Evolutionary conservation across 2,797 vertebrate genomes (phyloP), one percentile per base, ranked within the genome.

Genomic region (Phrynocephalus vlangalii): DNA sequence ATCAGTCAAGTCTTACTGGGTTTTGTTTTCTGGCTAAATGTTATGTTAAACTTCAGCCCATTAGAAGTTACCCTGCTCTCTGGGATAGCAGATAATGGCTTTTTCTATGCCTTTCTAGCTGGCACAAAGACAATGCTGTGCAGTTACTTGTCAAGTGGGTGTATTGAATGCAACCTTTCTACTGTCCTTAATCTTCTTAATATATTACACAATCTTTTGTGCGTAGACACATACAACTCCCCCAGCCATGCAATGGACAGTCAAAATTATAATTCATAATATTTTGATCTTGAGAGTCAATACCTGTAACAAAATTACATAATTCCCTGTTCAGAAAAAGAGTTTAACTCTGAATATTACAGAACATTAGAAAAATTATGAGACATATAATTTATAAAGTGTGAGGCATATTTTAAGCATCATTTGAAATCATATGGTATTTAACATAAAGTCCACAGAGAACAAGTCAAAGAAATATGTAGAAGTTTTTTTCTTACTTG

Each of bases 401-500:
- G 33, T 13, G 20, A 24, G 73, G 22, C 73, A 48, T 22, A 56
- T 38, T 77, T 77, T 68, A 82, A 82, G 28, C 2, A 70, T 56
- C 13, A n/a, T 52, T 83, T 68, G 48, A 56, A 76, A 26, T 13
- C 4, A 18, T 75, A 67, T 18, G 76, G 70, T 44, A 88, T 16
- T 80, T 84, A 44, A 67, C 44, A 52, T 26, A 73, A 63, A 79
- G 52, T 52, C 72, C 33, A 30, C 6, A 60, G 6, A 79, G 77
- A 79, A 66, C 20, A 80, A 78, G 26, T 60, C 80, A 87, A 48
- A 84, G 76, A 80, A 85, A 75, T 22, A 70, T 10, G n/a, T 33
- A 33, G 44, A 87, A 11, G 48, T 52, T 86, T 83, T 77, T 75
- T 67, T 28, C 87, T 88, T 88, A 88, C 78, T 68, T 88, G 44